phyloP scores from a whole-genome alignment of 2,797 vertebrate species.

The Pseudochromis fuscus region DNA sequence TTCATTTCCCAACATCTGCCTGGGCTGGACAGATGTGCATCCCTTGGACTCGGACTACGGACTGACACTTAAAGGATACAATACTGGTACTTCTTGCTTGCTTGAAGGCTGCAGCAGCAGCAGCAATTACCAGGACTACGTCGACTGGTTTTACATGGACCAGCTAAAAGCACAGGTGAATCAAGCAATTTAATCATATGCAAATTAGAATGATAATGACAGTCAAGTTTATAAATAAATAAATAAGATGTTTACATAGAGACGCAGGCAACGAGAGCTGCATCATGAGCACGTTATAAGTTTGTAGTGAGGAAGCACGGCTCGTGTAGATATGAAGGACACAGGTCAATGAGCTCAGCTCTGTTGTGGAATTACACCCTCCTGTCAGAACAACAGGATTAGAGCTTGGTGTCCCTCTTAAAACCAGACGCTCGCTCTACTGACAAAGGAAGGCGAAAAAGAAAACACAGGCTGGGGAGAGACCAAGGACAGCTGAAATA shows the following conservation, averaged over 20 bases:
- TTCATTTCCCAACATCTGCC: constrained; percentile 52
- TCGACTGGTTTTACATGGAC: neutral
- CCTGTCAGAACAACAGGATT: constrained; percentile 79
- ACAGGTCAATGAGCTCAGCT: constrained; percentile 68
- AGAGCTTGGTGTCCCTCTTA: constrained; percentile 69
- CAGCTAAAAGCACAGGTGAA: no score
- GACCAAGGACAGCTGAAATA: constrained; percentile 42
- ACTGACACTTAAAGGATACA: neutral
- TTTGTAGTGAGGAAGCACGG: constrained; percentile 36
- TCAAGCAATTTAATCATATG: constrained; percentile 3
- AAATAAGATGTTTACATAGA: constrained; percentile 9
- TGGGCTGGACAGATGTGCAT: constrained; percentile 35
- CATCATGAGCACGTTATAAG: constrained; percentile 20
- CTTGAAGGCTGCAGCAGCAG: no score
- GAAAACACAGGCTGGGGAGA: constrained; percentile 23
- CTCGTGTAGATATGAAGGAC: constrained; percentile 53
- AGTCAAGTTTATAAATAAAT: neutral
- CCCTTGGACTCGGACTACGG: constrained; percentile 20
- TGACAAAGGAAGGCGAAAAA: constrained; percentile 44
- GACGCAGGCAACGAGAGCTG: neutral
- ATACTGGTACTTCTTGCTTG: neutral
- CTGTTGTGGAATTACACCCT: constrained; percentile 75
- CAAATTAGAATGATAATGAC: neutral
- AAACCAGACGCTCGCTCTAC: constrained; percentile 62
- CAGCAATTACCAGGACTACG: neutral